Evolutionary conservation across 2,888 invertebrate genomes (phyloP), one percentile per base, ranked within the genome.

Genomic region (Trichogramma evanescens): DNA sequence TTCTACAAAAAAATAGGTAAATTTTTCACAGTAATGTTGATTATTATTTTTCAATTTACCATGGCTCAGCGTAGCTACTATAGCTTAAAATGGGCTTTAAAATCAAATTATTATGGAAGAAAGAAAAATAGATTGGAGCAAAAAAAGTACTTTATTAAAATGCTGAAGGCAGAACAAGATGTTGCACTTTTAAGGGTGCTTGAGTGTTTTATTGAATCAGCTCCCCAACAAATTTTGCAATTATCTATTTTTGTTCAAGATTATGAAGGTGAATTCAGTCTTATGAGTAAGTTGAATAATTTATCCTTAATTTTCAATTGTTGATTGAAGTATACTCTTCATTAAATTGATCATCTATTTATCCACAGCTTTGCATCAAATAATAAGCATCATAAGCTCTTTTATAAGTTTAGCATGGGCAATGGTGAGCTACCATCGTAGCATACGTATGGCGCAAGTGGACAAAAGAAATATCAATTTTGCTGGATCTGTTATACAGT

Each of bases 361-460:
- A 48, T 42, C 60, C 59, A 4, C 67, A 79, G 87, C 87, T 70
- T 66, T 82, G 42, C 82, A 85, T 71, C 92, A 91, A 78, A 75
- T 84, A 49, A 79, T 87, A 39, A 91, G 92, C 0, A 88, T 93
- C 60, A 80, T 83, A 4, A 89, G 89, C 42, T 93, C 93, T 0
- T 83, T 94, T 64, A 80, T 88, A n/a, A 91, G 92, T 65, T 87
- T 95, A 84, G 89, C 93, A 0, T 95, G 94, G 94, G 89, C 93
- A 56, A 83, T 95, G 79, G 89, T 91, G 0, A 88, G 90, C 6
- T 95, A 94, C 78, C 89, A 93, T 78, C 85, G 92, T 65, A 86
- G 89, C 13, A 84, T 92, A 57, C 83, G 95, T 56, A 86, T 89
- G 71, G 87, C 89, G 7, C 87, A 90, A 71, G 84, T 86, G 58